Evolutionary conservation across 1,140 invertebrate species (phyloP).

Genomic region (Halictus rubicundus): DNA sequence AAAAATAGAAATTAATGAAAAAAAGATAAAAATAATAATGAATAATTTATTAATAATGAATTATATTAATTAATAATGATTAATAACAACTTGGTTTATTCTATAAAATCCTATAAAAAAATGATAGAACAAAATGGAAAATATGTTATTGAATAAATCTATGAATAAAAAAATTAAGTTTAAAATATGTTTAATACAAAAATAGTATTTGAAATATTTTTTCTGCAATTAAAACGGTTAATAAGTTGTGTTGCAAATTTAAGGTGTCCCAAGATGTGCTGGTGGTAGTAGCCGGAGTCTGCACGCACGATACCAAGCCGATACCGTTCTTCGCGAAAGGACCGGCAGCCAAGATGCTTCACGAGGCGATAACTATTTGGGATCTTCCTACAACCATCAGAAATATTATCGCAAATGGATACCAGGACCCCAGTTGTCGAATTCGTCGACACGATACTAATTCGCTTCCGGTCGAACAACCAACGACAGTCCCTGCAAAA

Average conservation of each 20-base stretch:
- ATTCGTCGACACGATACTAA: constrained; percentile 6
- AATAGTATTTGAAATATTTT: too few relatives aligned
- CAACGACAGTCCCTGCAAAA: not conserved
- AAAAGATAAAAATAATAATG: too few relatives aligned
- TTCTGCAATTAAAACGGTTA: too few relatives aligned
- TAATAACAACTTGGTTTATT: too few relatives aligned
- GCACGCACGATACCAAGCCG: constrained; percentile 32
- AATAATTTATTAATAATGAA: too few relatives aligned
- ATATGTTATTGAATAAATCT: too few relatives aligned
- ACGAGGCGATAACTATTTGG: constrained; percentile 35
- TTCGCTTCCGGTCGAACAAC: not conserved
- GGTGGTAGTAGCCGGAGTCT: constrained; percentile 54
- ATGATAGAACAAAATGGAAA: too few relatives aligned
- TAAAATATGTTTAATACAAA: too few relatives aligned
- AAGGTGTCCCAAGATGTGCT: constrained; percentile 56
- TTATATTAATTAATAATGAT: too few relatives aligned
- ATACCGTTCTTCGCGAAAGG: constrained; percentile 62
- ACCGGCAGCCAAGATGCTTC: constrained; percentile 46
- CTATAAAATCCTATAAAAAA: too few relatives aligned
- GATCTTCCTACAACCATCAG: constrained; percentile 54
- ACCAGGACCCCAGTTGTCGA: not conserved
- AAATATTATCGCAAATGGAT: constrained; percentile 6
- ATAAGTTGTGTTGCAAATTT: not conserved
- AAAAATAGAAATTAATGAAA: too few relatives aligned
- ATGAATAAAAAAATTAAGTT: too few relatives aligned